Conservation (phyloP, 2,888 invertebrate species). For the Lochmaea crataegi region DNA sequence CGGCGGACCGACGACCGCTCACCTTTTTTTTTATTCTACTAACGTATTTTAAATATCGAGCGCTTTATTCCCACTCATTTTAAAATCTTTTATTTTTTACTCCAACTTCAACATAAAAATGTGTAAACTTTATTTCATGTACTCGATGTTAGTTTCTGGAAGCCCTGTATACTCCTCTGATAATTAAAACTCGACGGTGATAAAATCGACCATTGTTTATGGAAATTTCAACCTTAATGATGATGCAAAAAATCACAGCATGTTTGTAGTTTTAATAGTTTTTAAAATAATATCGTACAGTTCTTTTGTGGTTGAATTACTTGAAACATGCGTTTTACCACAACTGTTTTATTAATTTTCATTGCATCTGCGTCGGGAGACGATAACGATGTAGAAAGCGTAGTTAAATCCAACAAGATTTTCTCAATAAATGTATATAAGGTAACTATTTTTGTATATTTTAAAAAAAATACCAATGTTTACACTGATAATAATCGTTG, state of each 20-base stretch:
- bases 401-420: slow-evolving; percentile 1
- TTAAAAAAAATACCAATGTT: background rate
- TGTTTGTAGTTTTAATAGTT: background rate
- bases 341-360: background rate
- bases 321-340: background rate
- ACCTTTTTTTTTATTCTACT: no score
- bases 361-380: background rate
- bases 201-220: background rate
- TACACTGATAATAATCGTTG: no score
- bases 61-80: no score
- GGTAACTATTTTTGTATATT: slow-evolving; percentile 3
- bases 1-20: no score
- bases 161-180: background rate
- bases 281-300: slow-evolving; percentile 2
- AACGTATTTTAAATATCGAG: no score
- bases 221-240: slow-evolving; percentile 2
- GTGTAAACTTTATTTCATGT: no score
- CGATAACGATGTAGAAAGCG: background rate
- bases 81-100: no score
- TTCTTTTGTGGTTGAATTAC: background rate
- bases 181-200: slow-evolving; percentile 1
- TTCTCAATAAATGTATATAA: slow-evolving; percentile 17
- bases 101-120: no score
- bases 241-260: background rate
- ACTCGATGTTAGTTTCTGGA: background rate